Base-by-base conservation (phyloP, 2,113 vertebrate species). In the Corythoichthys haematopterus region DNA sequence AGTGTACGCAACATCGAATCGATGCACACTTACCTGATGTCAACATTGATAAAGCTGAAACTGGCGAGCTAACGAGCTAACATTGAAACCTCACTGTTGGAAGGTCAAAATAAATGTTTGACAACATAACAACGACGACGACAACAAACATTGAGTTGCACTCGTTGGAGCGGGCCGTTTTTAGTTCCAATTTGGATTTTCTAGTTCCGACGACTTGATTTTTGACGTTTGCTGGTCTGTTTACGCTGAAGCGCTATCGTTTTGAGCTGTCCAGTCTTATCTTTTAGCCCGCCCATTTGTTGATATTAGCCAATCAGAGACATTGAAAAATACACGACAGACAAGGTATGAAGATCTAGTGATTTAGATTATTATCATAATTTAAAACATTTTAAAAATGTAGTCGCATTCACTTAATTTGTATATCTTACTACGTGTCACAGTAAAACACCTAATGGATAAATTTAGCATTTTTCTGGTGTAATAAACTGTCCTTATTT, bases 241-340 rank as follows among this genome's bases (percentile, higher is more conserved):
- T 43, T 11, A 60, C 33, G 5, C 36, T 36, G 55, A 57, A 33
- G 12, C 33, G 12, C 33, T 6, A 28, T 9, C 14, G 55, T 36
- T 33, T 43, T 38, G 58, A 59, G 6, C 13, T 58, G 56, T 33
- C 7, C 35, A 7, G 2, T 11, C 15, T 20, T 11, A 43, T n/a
- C 9, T n/a, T 60, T 0, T 33, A 38, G 48, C 75, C 82, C 71
- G 55, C 80, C 82, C 12, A 47, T 0, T 58, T 66, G 16, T 40
- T 15, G 8, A 2, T 7, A 38, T 9, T 1, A 75, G 50, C 78
- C 80, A 84, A 77, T 85, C 66, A 66, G 36, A 69, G 2, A 36
- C 51, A 55, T 33, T 6, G 2, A 57, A 35, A 35, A 36, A 36
- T 0, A 6, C 6, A 12, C 3, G 15, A 8, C 3, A 43, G 43